phyloP scores from a whole-genome alignment of 2,888 invertebrate species.

The Agapetus fuscipes region DNA sequence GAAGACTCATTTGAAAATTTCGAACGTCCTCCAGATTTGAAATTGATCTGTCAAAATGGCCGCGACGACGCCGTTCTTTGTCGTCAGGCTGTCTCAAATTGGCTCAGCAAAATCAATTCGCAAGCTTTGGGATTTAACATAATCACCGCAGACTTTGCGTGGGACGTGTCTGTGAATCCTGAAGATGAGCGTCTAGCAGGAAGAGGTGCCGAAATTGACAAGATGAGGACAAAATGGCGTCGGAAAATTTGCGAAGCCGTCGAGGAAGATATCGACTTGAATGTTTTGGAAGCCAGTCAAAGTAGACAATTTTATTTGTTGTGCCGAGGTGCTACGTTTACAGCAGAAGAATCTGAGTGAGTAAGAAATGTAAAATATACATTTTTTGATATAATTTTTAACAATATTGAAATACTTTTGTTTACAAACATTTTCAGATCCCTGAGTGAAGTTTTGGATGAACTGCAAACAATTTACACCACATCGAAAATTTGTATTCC shows the following conservation, averaged over 20 bases:
- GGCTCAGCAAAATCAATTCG: slow-evolving; percentile 32
- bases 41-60: too few species aligned
- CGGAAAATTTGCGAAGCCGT: slow-evolving; percentile 28
- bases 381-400: background rate
- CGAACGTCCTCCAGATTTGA: too few species aligned
- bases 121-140: slow-evolving; percentile 30
- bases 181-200: slow-evolving; percentile 26
- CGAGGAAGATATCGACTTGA: slow-evolving; percentile 25
- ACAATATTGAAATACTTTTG: too few species aligned
- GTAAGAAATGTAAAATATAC: slow-evolving; percentile 16
- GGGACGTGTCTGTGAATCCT: slow-evolving; percentile 34
- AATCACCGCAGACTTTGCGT: slow-evolving; percentile 33
- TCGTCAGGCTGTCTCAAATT: too few species aligned
- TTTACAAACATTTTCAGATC: too few species aligned
- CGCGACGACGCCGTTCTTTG: too few species aligned
- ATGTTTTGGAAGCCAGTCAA: slow-evolving; percentile 32
- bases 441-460: slow-evolving; percentile 37
- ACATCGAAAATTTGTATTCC: slow-evolving; percentile 46
- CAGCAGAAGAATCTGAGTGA: slow-evolving; percentile 45
- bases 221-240: slow-evolving; percentile 31
- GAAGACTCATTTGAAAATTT: too few species aligned
- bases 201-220: slow-evolving; percentile 28
- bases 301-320: slow-evolving; percentile 47
- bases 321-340: slow-evolving; percentile 54
- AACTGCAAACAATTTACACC: slow-evolving; percentile 50